Base-by-base conservation (phyloP, 2,888 invertebrate genomes). In the Heliconius aoede region DNA sequence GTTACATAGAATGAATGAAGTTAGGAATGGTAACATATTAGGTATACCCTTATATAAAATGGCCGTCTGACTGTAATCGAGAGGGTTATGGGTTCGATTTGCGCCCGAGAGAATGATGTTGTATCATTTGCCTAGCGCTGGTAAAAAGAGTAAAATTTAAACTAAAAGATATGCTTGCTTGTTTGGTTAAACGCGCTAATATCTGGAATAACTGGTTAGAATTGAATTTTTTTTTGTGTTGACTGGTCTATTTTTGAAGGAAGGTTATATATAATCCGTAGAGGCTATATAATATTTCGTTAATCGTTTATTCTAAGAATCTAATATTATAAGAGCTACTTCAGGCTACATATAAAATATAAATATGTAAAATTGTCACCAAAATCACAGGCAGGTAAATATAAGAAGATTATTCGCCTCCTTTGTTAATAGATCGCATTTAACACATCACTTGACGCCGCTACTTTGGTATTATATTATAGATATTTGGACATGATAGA, bases 371-470 rank as follows among this genome's bases (percentile, higher is more conserved):
- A 13, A 68, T 46, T 51, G n/a, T 28, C 21, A 28, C 46, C 28
- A 46, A 30, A 51, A 68, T 51, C 46, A 30, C 68, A 68, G 51
- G 28, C 28, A 69, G n/a, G 28, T 55, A n/a, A 32, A 55, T 24
- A 69, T 69, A 69, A 86, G 86, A 81, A 85, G 89, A 88, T 88
- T 88, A 87, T 74, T 84, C 84, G 86, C 87, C 87, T 87, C 87
- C 83, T 89, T 91, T 90, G 90, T 90, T 88, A 90, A 89, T 87
- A 89, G 82, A 81, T 84, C 85, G 86, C 86, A 82, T 89, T 91
- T 91, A 89, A 91, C 91, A 90, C 90, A 82, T 84, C 87, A 86
- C 78, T 89, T 88, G 91, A 90, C 91, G 90, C 91, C 90, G 87
- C 86, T 85, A 80, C 76, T 71, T 77, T 76, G 75, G 28, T 65